phyloP scores from a whole-genome alignment of 2,797 vertebrate genomes.

The Schizopygopsis malacanthus region DNA sequence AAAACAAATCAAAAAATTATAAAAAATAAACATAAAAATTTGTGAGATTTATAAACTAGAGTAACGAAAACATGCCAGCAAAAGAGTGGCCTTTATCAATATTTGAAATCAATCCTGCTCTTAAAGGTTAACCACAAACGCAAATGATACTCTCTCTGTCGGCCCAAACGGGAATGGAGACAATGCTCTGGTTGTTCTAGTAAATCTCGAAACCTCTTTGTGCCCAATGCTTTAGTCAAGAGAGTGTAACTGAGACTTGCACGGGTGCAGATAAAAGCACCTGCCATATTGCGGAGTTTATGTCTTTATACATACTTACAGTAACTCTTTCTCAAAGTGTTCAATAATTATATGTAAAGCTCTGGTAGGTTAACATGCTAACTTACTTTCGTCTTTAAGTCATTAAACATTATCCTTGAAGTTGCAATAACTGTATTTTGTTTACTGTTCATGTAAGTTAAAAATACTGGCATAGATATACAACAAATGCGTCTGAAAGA shows the following conservation, averaged over 20 bases:
- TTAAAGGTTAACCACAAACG: constrained; percentile 38
- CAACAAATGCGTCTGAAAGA: background rate
- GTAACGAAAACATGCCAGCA: constrained; percentile 36
- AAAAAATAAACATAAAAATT: no score
- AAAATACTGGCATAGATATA: background rate
- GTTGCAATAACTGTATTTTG: background rate
- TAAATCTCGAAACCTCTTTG: constrained; percentile 60
- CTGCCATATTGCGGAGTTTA: constrained; percentile 49
- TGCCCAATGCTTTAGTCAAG: constrained; percentile 55
- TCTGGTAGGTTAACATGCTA: background rate
- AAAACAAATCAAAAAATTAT: background rate
- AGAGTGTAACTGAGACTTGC: constrained; percentile 65
- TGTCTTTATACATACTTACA: constrained; percentile 48
- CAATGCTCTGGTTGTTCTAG: constrained; percentile 75
- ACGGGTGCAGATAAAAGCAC: constrained; percentile 62
- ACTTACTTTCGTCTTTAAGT: background rate
- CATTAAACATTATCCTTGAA: background rate
- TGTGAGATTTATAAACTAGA: constrained; percentile 5
- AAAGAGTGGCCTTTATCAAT: constrained; percentile 46
- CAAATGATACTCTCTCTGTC: constrained; percentile 66
- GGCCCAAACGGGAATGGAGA: constrained; percentile 58
- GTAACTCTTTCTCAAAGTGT: constrained; percentile 64
- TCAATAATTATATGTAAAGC: constrained; percentile 61
- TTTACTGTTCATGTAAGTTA: background rate
- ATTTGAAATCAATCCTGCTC: constrained; percentile 55